Conservation (phyloP, 2,797 vertebrate genomes). For the Platyrinchus mystaceus region DNA sequence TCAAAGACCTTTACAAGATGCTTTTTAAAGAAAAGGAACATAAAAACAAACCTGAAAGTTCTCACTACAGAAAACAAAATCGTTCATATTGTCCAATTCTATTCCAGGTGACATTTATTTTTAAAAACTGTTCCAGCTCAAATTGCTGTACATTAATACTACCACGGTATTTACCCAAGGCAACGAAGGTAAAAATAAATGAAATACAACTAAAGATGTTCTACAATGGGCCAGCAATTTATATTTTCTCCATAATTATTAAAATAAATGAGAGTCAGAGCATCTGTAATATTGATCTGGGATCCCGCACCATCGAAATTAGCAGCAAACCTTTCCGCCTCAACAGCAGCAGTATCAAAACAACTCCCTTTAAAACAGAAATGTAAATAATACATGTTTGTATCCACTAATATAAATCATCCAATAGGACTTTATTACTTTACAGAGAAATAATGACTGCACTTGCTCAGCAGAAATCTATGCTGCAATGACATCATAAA, state of each 20-base stretch:
- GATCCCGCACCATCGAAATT: background rate
- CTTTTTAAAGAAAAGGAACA: background rate
- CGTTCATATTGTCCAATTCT: background rate
- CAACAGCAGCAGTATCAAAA: background rate
- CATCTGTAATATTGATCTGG: background rate
- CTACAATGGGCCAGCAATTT: rapidly evolving
- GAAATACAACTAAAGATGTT: rapidly evolving
- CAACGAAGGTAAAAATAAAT: background rate
- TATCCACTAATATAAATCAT: background rate
- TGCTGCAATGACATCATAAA: background rate
- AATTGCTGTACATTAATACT: background rate
- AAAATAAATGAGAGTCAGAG: background rate
- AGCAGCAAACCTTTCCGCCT: background rate
- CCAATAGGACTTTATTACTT: background rate
- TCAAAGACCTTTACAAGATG: rapidly evolving
- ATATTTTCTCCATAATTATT: background rate
- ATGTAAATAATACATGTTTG: rapidly evolving
- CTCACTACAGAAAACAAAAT: background rate
- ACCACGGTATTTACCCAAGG: background rate
- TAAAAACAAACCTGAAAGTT: rapidly evolving
- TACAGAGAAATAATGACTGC: background rate
- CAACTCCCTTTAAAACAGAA: background rate
- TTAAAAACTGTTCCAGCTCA: background rate
- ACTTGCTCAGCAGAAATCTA: background rate
- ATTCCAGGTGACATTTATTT: background rate